phyloP scores from a whole-genome alignment of 1,140 invertebrate species.

The Ceratosolen solmsi region DNA sequence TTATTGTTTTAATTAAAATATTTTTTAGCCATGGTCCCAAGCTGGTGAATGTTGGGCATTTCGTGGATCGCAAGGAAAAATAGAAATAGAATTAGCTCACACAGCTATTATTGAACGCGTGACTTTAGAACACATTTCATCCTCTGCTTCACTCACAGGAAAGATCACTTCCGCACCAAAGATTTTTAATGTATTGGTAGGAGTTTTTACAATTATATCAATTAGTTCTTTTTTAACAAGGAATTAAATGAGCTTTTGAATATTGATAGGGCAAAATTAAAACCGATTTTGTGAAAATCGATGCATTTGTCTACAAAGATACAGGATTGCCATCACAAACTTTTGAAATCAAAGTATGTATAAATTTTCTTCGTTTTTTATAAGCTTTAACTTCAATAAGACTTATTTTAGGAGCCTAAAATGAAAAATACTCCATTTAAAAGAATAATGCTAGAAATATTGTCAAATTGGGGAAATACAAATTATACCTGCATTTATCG shows the following conservation, averaged over 20 bases:
- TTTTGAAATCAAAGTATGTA: conserved; percentile 60
- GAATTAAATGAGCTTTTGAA: background rate
- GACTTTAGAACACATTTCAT: conserved; percentile 92
- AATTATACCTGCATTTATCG: conserved; percentile 96
- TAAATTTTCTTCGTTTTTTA: conserved; percentile 33
- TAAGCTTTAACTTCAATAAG: conserved; percentile 33
- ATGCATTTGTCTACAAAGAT: conserved; percentile 58
- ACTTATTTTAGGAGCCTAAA: conserved; percentile 56
- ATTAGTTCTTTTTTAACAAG: background rate
- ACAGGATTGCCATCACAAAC: conserved; percentile 58
- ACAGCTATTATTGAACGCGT: conserved; percentile 76
- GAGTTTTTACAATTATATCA: conserved; percentile 50
- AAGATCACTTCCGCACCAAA: conserved; percentile 93
- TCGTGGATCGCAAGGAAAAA: conserved; percentile 84
- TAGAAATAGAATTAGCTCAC: conserved; percentile 64
- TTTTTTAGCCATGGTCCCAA: conserved; percentile 48
- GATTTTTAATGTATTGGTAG: conserved; percentile 86
- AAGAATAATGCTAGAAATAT: conserved; percentile 78
- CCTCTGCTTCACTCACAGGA: conserved; percentile 81
- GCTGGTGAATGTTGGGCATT: conserved; percentile 98
- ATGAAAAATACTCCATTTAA: conserved; percentile 54
- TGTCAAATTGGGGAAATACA: conserved; percentile 92
- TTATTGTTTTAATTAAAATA: background rate
- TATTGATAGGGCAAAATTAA: conserved; percentile 50
- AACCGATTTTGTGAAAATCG: conserved; percentile 30